A percentile compares a stretch with the other conserved stretches of the same genome.
phyloP scores from a whole-genome alignment of 2,888 invertebrate genomes.

The Rhamnusium bicolor region DNA sequence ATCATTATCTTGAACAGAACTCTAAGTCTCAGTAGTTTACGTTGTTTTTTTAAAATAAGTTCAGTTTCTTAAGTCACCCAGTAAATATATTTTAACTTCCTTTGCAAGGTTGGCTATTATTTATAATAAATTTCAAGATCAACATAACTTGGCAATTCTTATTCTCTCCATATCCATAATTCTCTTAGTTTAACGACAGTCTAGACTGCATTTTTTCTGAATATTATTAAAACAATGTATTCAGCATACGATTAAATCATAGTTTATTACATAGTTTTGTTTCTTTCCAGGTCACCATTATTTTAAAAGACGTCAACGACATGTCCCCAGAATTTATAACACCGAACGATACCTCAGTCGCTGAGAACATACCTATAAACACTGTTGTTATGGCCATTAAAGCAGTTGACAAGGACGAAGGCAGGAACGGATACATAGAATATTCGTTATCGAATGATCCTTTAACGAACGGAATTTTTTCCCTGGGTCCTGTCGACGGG shows the following conservation, averaged over 20 bases:
- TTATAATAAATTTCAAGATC: background rate
- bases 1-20: too few species aligned
- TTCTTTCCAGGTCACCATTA: conserved; percentile 83
- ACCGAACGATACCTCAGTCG: conserved; percentile 83
- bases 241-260: background rate
- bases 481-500: conserved; percentile 90
- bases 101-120: background rate
- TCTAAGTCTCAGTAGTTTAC: too few species aligned
- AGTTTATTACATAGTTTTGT: background rate
- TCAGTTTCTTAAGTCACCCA: background rate
- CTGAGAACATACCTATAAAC: conserved; percentile 89
- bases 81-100: background rate
- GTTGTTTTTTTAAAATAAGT: background rate
- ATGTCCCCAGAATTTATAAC: conserved; percentile 90
- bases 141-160: background rate
- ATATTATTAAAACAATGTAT: background rate
- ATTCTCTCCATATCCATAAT: background rate
- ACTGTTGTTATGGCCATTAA: conserved; percentile 92
- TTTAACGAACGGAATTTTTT: conserved; percentile 80
- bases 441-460: conserved; percentile 84
- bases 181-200: background rate
- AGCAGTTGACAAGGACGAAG: conserved; percentile 92
- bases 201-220: background rate
- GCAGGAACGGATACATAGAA: conserved; percentile 86
- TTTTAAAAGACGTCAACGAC: conserved; percentile 93